phyloP scores from a whole-genome alignment of 2,888 invertebrate species.

The Hydraecia micacea region DNA sequence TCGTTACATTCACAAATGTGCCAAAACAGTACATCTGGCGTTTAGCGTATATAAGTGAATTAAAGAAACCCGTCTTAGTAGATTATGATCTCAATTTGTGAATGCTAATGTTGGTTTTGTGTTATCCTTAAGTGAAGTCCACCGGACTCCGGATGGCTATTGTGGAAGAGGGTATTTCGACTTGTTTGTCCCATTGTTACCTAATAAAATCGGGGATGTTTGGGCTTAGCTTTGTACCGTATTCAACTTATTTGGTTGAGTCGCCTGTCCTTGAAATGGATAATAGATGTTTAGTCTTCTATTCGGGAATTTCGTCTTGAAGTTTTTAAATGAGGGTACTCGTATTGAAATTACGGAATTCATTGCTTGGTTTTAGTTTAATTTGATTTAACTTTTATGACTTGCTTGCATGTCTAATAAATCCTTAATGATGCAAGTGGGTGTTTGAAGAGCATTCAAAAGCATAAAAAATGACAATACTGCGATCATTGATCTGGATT shows the following conservation, averaged over 20 bases:
- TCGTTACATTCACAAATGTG: conserved; percentile 22
- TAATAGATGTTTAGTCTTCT: conserved; percentile 37
- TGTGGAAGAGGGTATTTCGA: conserved; percentile 49
- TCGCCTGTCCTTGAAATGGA: conserved; percentile 13
- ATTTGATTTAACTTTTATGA: neutral
- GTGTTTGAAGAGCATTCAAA: no score
- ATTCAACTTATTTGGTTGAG: conserved; percentile 41
- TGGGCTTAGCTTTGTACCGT: conserved; percentile 41
- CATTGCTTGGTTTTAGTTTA: neutral
- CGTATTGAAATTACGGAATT: neutral
- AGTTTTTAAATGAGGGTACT: neutral
- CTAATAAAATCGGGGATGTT: conserved; percentile 36
- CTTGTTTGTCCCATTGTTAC: conserved; percentile 55
- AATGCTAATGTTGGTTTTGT: conserved; percentile 61
- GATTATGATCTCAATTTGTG: conserved; percentile 66
- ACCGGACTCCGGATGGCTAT: conserved; percentile 44
- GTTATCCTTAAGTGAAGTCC: conserved; percentile 37
- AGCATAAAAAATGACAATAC: neutral
- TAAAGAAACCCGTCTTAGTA: conserved; percentile 53
- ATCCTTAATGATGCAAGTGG: no score
- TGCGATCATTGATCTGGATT: neutral
- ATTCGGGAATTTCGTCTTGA: neutral
- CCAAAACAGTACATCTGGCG: conserved; percentile 48
- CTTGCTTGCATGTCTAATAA: neutral
- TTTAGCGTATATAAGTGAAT: conserved; percentile 60